phyloP scores from a whole-genome alignment of 2,113 vertebrate genomes.

The Burhinus oedicnemus region DNA sequence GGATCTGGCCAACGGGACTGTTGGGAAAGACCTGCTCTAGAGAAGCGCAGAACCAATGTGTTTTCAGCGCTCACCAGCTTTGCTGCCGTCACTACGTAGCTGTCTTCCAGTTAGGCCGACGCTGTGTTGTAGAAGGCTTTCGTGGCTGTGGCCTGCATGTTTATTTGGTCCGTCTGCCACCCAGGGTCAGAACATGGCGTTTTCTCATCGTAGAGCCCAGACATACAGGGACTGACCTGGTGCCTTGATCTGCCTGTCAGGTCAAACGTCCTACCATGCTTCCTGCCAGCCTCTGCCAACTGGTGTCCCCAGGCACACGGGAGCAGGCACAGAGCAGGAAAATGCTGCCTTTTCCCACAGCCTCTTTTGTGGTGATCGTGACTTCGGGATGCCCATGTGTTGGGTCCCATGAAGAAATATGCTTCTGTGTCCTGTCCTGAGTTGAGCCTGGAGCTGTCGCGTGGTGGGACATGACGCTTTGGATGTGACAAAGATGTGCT shows the following conservation, averaged over 20 bases:
- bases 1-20: neutral
- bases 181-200: accelerated
- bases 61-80: accelerated
- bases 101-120: neutral
- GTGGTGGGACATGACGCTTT: accelerated
- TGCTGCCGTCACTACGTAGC: accelerated
- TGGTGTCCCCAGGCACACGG: neutral
- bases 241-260: neutral
- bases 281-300: neutral
- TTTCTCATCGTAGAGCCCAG: neutral
- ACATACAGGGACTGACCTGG: neutral
- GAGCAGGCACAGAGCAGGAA: neutral
- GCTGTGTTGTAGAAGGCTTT: neutral
- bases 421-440: neutral
- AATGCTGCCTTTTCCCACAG: neutral
- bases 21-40: neutral
- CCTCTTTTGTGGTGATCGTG: neutral
- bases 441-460: neutral
- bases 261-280: accelerated
- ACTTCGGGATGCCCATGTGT: neutral
- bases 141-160: too few species aligned
- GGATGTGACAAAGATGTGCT: neutral
- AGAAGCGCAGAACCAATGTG: neutral
- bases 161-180: too few species aligned
- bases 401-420: accelerated